Evolutionary conservation across 2,888 invertebrate genomes (phyloP).

Genomic region (Lasioglossum marginatum): DNA sequence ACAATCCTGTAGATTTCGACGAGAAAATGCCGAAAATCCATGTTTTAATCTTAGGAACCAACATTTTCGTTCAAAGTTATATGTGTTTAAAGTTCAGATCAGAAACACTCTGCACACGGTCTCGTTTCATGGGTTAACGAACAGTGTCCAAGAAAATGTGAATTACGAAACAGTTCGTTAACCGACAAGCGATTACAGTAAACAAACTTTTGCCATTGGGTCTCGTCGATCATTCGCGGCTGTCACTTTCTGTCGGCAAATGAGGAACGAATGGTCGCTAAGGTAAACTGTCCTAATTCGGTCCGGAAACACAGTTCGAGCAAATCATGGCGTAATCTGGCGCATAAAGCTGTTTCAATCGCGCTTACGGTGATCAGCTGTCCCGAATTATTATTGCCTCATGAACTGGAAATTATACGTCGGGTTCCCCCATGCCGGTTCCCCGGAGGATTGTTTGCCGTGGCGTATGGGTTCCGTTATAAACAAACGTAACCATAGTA

Average conservation of each 20-base stretch:
- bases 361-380: slow-evolving; percentile 15
- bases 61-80: no score
- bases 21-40: no score
- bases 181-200: neutral
- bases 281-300: slow-evolving; percentile 49
- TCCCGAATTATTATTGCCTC: slow-evolving; percentile 48
- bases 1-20: no score
- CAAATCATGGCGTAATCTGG: slow-evolving; percentile 39
- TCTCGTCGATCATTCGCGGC: neutral
- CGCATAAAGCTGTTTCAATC: slow-evolving; percentile 31
- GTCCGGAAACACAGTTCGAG: slow-evolving; percentile 30
- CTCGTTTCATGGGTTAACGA: neutral
- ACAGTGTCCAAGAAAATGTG: neutral
- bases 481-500: slow-evolving; percentile 22
- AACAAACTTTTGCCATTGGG: neutral
- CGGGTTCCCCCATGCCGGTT: no score
- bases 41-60: no score
- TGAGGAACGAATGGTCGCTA: slow-evolving; percentile 37
- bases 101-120: no score
- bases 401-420: slow-evolving; percentile 45
- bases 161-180: neutral
- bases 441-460: slow-evolving; percentile 7
- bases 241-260: slow-evolving; percentile 23
- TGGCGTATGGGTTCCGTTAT: neutral
- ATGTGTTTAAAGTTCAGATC: no score